These are phyloP conservation scores for Tauraco hartlaubi DNA, from an alignment of 2,797 vertebrate species.

Conservation along the genomic window DNA sequence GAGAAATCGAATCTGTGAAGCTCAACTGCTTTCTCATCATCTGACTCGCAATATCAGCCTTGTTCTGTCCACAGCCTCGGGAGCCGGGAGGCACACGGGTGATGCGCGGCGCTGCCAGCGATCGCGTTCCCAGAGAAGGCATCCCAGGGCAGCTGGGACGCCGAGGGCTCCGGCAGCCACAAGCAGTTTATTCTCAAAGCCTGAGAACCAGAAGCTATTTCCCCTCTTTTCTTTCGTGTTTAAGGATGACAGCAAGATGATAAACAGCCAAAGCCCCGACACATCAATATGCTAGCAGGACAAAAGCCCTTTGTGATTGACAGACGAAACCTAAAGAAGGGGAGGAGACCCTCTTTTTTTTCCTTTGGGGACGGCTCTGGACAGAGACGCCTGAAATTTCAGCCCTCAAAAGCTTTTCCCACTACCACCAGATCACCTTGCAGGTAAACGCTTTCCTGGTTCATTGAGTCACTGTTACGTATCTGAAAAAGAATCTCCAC, in stretches of 20 bases:
- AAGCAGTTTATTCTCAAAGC: slow-evolving; percentile 56
- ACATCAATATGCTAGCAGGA: slow-evolving; percentile 60
- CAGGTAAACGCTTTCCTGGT: slow-evolving; percentile 80
- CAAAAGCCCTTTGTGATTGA: slow-evolving; percentile 80
- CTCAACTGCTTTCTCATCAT: slow-evolving; percentile 73
- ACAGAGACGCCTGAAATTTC: slow-evolving; percentile 75
- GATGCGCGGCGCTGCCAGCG: slow-evolving; percentile 38
- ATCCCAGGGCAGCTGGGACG: slow-evolving; percentile 49
- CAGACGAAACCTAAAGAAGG: slow-evolving; percentile 63
- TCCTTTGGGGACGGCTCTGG: slow-evolving; percentile 65
- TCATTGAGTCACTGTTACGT: slow-evolving; percentile 60
- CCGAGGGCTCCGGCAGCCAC: neutral
- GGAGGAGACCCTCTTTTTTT: slow-evolving; percentile 64
- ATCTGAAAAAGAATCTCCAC: slow-evolving; percentile 72
- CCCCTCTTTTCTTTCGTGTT: slow-evolving; percentile 67
- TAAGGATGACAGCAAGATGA: slow-evolving; percentile 79
- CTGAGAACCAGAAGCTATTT: slow-evolving; percentile 62
- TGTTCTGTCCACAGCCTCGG: neutral
- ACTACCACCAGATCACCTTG: slow-evolving; percentile 78
- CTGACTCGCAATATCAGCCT: slow-evolving; percentile 70
- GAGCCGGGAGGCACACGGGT: slow-evolving; percentile 30
- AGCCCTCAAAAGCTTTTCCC: slow-evolving; percentile 81
- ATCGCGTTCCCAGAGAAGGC: slow-evolving; percentile 58
- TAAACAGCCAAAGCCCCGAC: slow-evolving; percentile 68
- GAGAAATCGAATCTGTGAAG: slow-evolving; percentile 58